Evolutionary conservation across 2,113 vertebrate species (phyloP).

Genomic region (Nerophis ophidion): DNA sequence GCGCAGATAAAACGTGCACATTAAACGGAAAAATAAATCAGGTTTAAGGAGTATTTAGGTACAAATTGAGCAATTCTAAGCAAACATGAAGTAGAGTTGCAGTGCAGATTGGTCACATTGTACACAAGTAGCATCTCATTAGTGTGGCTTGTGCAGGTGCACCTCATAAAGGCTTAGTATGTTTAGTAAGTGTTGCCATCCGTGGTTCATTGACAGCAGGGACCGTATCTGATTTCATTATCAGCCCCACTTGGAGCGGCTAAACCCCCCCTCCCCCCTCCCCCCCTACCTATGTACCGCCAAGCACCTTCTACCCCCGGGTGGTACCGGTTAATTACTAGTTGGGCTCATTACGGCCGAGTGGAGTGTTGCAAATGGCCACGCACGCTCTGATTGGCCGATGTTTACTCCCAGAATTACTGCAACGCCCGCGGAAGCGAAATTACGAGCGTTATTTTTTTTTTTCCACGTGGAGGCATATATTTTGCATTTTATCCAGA

Average conservation of each 20-base stretch:
- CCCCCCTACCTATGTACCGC: slow-evolving; percentile 43
- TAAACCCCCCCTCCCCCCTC: slow-evolving; percentile 37
- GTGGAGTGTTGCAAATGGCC: slow-evolving; percentile 49
- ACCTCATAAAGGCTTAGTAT: not conserved
- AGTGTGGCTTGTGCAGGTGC: not conserved
- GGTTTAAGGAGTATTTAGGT: not conserved
- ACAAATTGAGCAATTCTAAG: no score
- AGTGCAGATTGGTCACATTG: slow-evolving; percentile 1
- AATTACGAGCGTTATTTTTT: no score
- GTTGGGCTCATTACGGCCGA: slow-evolving; percentile 44
- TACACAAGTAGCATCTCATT: not conserved
- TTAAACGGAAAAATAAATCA: not conserved
- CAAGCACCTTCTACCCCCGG: slow-evolving; percentile 62
- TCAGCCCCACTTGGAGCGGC: slow-evolving; percentile 54
- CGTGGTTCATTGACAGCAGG: slow-evolving; percentile 52
- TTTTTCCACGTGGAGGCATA: no score
- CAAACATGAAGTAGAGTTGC: not conserved
- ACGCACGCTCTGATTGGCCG: slow-evolving; percentile 37
- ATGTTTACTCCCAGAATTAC: slow-evolving; percentile 18
- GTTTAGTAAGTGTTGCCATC: not conserved
- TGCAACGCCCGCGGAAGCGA: slow-evolving; percentile 4
- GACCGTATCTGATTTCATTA: slow-evolving; percentile 64
- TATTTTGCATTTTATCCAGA: no score
- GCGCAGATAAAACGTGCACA: not conserved
- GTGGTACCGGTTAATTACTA: slow-evolving; percentile 60